A percentile compares a stretch with the other conserved stretches of the same genome.
Conservation (phyloP, 2,797 vertebrate species). For the Neoniphon sammara region DNA sequence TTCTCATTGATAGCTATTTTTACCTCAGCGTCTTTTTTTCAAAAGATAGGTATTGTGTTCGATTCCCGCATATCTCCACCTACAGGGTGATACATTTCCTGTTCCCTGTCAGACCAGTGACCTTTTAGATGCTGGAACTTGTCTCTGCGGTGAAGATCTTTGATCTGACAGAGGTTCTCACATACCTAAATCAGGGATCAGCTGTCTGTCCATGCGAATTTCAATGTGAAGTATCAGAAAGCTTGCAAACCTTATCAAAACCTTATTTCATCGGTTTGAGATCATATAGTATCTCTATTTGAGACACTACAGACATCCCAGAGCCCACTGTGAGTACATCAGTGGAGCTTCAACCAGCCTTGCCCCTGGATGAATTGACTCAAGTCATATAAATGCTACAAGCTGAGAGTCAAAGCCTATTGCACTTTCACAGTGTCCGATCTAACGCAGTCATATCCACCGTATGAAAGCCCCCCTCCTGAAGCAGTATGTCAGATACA, state of each 20-base stretch:
- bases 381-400: background rate
- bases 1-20: conserved; percentile 80
- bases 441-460: conserved; percentile 7
- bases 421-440: background rate
- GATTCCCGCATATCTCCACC: conserved; percentile 70
- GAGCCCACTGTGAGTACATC: background rate
- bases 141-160: conserved; percentile 32
- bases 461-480: conserved; percentile 8
- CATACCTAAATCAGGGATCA: conserved; percentile 12
- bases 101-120: conserved; percentile 35
- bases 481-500: conserved; percentile 46
- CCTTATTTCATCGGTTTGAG: conserved; percentile 5
- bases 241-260: no score
- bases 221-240: background rate
- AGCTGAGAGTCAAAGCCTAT: no score
- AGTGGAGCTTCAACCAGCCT: background rate
- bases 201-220: background rate
- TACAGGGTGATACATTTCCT: conserved; percentile 70
- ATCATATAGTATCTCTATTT: background rate
- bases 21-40: conserved; percentile 53
- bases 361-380: background rate
- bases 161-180: conserved; percentile 33
- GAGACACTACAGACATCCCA: background rate
- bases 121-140: conserved; percentile 60
- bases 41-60: conserved; percentile 74